Base-by-base conservation (phyloP, 2,888 invertebrate species). In the Trissonchulus latispiculum region DNA sequence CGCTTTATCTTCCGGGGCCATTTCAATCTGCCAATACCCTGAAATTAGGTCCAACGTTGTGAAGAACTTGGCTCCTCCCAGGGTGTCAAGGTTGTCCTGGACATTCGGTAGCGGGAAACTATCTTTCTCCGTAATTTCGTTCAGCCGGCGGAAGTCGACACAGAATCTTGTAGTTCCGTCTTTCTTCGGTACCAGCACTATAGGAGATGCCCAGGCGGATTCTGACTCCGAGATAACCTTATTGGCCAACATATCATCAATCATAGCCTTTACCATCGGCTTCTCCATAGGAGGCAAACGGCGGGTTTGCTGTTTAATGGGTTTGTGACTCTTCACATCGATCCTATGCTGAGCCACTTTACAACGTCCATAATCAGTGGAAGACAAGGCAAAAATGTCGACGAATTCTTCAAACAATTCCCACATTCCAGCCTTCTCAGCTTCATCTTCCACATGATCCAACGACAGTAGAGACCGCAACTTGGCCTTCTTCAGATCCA, bases 161-260 rank as follows among this genome's bases (percentile, higher is more conserved):
- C 78, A 78, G 18, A 76, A 77, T 71, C 74, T 75, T 69, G 31
- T 75, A n/a, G 70, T 67, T 31, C 75, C 77, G 71, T 78, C 76
- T 73, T 80, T 81, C 76, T 82, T 83, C 29, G 76, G 77, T 0
- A 81, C 81, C 1, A 83, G 69, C 8, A 82, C 80, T 2, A 82
- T 76, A 0, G 82, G 82, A 0, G 80, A 76, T 8, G 79, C 77
- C 80, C 80, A 84, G 0, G 82, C 81, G 8, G 48, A 48, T 48
- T 48, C 48, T 48, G 48, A 48, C 48, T 48, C 48, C 23, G 48
- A 15, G 23, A 48, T 23, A 15, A 48, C 23, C 23, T 48, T 8
- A 23, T 48, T 48, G 23, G 48, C 48, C 48, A 48, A 23, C 48
- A 48, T 48, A 48, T 48, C 48, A 23, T 48, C 48, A 48, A 48